Conservation (phyloP, 2,888 invertebrate species). For the Eilema griseolum region DNA sequence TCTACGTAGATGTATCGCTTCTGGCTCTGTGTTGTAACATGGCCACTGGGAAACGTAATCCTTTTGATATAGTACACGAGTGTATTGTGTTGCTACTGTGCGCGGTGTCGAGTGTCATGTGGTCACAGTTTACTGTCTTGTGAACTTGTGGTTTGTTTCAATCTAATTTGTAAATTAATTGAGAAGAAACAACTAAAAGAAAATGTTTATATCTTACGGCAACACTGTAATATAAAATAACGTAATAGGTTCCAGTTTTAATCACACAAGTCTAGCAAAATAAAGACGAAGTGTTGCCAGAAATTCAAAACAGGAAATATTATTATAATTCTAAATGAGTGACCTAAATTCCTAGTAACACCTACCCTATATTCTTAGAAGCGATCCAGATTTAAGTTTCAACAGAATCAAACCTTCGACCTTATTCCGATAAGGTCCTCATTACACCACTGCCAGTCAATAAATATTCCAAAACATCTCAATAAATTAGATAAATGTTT, state of each 20-base stretch:
- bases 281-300: no score
- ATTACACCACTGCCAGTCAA: background rate
- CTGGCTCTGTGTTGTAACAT: conserved; percentile 9
- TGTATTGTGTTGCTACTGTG: conserved; percentile 7
- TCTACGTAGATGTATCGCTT: background rate
- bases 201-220: background rate
- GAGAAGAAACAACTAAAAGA: background rate
- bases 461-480: conserved; percentile 4
- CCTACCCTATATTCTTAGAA: background rate
- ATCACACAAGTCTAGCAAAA: background rate
- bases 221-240: background rate
- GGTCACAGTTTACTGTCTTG: conserved; percentile 10
- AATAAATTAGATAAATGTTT: conserved; percentile 13
- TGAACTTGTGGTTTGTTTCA: conserved; percentile 11
- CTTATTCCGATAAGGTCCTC: background rate
- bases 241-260: background rate
- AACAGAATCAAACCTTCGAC: background rate
- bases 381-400: background rate
- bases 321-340: background rate
- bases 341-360: background rate
- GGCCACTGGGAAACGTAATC: conserved; percentile 1
- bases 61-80: conserved; percentile 2
- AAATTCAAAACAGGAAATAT: background rate
- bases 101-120: background rate
- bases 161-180: background rate